phyloP scores from a whole-genome alignment of 2,113 vertebrate species.

The Labrus mixtus region DNA sequence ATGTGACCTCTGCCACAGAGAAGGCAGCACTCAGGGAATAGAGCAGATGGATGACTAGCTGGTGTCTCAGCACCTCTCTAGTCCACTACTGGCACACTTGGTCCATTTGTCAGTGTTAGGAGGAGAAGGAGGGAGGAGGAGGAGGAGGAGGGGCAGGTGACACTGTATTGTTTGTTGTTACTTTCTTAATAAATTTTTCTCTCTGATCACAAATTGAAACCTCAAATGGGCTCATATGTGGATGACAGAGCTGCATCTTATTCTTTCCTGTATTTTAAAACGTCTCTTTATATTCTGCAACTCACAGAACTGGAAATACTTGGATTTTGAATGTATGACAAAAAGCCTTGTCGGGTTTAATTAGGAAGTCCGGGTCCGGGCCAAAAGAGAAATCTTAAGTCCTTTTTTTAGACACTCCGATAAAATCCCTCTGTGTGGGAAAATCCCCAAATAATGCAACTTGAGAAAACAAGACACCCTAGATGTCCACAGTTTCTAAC shows the following conservation, averaged over 20 bases:
- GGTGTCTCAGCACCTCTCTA: constrained; percentile 66
- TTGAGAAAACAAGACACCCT: too few relatives aligned
- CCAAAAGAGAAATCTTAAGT: too few relatives aligned
- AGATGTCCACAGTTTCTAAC: too few relatives aligned
- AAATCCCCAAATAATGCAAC: too few relatives aligned
- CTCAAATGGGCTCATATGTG: neutral
- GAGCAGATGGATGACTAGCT: constrained; percentile 71
- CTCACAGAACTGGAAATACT: too few relatives aligned
- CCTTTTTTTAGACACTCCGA: too few relatives aligned
- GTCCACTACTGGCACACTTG: constrained; percentile 45
- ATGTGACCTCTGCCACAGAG: constrained; percentile 62
- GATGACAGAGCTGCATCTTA: neutral
- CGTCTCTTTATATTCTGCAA: too few relatives aligned
- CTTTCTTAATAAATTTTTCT: neutral
- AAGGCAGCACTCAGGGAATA: constrained; percentile 46
- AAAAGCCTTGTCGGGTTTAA: too few relatives aligned
- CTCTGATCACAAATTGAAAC: too few relatives aligned
- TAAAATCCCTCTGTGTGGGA: too few relatives aligned
- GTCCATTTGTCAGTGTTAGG: constrained; percentile 67
- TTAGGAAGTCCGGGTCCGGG: too few relatives aligned
- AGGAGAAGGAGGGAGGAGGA: neutral
- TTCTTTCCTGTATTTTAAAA: neutral
- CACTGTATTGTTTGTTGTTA: constrained; percentile 12
- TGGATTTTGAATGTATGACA: too few relatives aligned
- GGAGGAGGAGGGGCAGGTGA: constrained; percentile 15